Conservation (phyloP, 2,113 vertebrate genomes). For the Symphodus melops region DNA sequence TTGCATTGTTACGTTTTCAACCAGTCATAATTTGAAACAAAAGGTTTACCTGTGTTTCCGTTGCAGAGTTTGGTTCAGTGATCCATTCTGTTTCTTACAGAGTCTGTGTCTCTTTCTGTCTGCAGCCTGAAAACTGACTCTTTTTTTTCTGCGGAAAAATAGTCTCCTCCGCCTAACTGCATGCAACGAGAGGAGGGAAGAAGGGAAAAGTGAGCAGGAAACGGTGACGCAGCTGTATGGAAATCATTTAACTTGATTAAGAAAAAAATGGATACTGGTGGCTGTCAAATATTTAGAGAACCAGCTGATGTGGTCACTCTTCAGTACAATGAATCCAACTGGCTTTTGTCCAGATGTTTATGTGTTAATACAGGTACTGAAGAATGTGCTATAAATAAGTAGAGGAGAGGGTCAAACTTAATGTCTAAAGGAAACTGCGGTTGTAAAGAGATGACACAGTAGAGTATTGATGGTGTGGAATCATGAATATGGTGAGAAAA, state of each 20-base stretch:
- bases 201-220: slow-evolving; percentile 78
- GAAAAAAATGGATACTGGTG: slow-evolving; percentile 32
- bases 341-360: slow-evolving; percentile 8
- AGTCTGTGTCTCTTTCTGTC: slow-evolving; percentile 49
- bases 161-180: slow-evolving; percentile 62
- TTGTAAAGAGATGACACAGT: not conserved
- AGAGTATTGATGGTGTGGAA: not conserved
- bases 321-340: not conserved
- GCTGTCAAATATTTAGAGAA: slow-evolving; percentile 20
- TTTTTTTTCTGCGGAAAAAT: slow-evolving; percentile 54
- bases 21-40: not conserved
- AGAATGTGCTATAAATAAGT: not conserved
- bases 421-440: too few relatives aligned
- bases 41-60: slow-evolving; percentile 55
- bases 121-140: slow-evolving; percentile 60
- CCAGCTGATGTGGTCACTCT: not conserved
- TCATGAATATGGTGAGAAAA: not conserved
- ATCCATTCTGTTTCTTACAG: slow-evolving; percentile 64
- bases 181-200: slow-evolving; percentile 40
- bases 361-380: not conserved
- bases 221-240: slow-evolving; percentile 77
- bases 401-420: not conserved
- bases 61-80: slow-evolving; percentile 47
- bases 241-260: slow-evolving; percentile 48
- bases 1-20: not conserved